Evolutionary conservation across 2,113 vertebrate genomes (phyloP), one percentile per base, ranked within the genome.

Genomic region (Mus musculus): DNA sequence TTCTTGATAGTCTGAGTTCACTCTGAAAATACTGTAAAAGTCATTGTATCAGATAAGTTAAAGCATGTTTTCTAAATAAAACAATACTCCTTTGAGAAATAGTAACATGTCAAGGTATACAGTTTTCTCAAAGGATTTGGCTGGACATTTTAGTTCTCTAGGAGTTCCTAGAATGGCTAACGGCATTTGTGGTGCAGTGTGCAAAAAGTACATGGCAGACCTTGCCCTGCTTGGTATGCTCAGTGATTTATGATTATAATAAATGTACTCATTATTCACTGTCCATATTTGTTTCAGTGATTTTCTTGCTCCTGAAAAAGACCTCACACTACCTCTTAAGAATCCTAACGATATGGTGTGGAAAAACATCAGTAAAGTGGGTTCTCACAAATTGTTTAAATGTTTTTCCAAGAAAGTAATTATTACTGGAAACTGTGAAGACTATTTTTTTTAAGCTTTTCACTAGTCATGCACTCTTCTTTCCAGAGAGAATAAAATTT

Each of bases 61-160:
- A 72, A 19, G 9, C 5, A 49, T 90, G 88, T 89, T 73, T 93
- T 56, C 36, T 81, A 67, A 91, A 89, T 46, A 84, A 89, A 89
- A 81, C n/a, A 4, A 0, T n/a, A 19, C 9, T 13, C 3, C 39
- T 71, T 81, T 72, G 49, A 49, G 12, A 61, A 94, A 72, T 24
- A 49, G 26, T 7, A 19, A 72, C 71, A 1, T 39, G 8, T 3
- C n/a, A 52, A 17, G 0, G 13, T 71, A 24, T 65, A 69, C 77
- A 30, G 7, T 54, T 90, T 94, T 20, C 49, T 80, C 19, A 82
- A 49, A 80, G 36, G 8, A 82, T 3, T 30, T 73, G 19, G 6
- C 30, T 93, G 19, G 12, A 67, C 11, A 56, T 89, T 33, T 89
- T 33, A 46, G 14, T 6, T 90, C n/a, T 30, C 10, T n/a, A 65